phyloP scores from a whole-genome alignment of 2,888 invertebrate genomes.

The Coelogynopora nodosa region DNA sequence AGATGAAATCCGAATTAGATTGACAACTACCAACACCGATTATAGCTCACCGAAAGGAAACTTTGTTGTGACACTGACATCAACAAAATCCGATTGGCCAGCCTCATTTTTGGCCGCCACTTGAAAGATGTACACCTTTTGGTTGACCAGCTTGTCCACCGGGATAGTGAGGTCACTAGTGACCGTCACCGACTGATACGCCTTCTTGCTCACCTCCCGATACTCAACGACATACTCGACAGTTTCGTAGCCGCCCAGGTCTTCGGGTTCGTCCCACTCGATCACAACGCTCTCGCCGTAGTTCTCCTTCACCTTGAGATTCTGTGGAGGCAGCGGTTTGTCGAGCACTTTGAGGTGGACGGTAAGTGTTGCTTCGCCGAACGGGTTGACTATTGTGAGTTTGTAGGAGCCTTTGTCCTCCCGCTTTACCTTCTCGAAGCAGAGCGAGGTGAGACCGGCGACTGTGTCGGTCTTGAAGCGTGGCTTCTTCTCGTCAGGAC shows the following conservation, averaged over 20 bases:
- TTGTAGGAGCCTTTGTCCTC: constrained; percentile 48
- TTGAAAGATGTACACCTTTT: constrained; percentile 57
- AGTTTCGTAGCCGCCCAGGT: constrained; percentile 18
- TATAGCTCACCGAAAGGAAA: neutral
- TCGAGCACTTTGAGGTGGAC: neutral
- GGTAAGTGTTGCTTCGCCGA: constrained; percentile 15
- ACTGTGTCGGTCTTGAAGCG: constrained; percentile 49
- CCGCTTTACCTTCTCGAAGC: constrained; percentile 48
- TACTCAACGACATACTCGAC: constrained; percentile 37
- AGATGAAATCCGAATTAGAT: too few species aligned
- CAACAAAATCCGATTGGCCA: constrained; percentile 49
- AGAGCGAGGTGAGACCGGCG: constrained; percentile 50
- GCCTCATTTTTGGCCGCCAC: constrained; percentile 60
- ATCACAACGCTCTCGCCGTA: constrained; percentile 63
- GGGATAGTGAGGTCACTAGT: constrained; percentile 40
- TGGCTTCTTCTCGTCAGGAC: neutral
- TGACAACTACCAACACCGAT: too few species aligned
- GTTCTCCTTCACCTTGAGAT: neutral
- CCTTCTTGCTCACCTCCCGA: constrained; percentile 37
- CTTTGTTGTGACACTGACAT: neutral
- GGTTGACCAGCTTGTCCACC: neutral
- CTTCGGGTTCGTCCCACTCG: constrained; percentile 70
- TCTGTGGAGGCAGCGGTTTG: neutral
- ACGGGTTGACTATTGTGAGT: constrained; percentile 25
- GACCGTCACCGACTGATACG: neutral